phyloP scores from a whole-genome alignment of 2,888 invertebrate species.

The Imbricaverruca yamaguchii region DNA sequence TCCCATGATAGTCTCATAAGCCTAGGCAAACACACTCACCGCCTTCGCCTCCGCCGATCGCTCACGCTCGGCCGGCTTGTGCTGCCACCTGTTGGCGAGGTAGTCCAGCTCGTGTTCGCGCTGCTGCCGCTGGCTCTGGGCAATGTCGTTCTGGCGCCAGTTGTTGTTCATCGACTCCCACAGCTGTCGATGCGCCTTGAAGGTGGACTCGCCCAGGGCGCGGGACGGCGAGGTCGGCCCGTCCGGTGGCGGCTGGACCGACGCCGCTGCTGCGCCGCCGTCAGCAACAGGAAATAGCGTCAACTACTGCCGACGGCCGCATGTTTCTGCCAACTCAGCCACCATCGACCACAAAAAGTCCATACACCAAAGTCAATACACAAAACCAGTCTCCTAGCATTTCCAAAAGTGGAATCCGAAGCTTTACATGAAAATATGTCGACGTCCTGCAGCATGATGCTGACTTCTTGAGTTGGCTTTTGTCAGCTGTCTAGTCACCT shows the following conservation, averaged over 20 bases:
- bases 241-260: not conserved
- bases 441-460: no score
- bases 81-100: not conserved
- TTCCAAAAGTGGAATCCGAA: no score
- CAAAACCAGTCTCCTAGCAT: no score
- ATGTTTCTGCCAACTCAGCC: no score
- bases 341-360: no score
- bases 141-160: not conserved
- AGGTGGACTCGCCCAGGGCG: not conserved
- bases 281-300: no score
- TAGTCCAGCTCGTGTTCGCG: not conserved
- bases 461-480: no score
- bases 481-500: no score
- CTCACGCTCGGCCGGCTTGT: not conserved
- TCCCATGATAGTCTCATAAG: not conserved
- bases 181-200: not conserved
- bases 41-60: not conserved
- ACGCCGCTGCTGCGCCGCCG: no score
- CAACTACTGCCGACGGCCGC: no score
- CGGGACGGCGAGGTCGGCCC: not conserved
- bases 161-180: constrained; percentile 10
- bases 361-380: no score
- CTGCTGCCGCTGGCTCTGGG: not conserved
- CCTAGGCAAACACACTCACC: not conserved
- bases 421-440: no score